Evolutionary conservation across 2,888 invertebrate genomes (phyloP).

Genomic region (Cheilosia urbana): DNA sequence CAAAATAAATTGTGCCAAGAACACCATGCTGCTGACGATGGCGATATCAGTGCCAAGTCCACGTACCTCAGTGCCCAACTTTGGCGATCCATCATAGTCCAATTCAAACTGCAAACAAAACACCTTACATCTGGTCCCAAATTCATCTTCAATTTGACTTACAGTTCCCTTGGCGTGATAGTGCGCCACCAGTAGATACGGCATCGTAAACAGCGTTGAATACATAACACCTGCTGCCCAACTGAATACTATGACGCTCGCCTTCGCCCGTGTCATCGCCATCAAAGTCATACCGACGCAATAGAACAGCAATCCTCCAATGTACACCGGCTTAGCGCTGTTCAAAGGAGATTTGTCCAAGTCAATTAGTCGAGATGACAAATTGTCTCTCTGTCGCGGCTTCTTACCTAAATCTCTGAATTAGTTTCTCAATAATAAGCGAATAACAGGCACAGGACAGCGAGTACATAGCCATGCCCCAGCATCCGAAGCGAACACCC

Average conservation of each 20-base stretch:
- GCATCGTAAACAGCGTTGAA: conserved; percentile 98
- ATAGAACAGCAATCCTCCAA: conserved; percentile 94
- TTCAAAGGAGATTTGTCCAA: conserved; percentile 81
- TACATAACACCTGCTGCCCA: conserved; percentile 99
- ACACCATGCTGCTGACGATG: conserved; percentile 97
- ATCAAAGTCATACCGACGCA: conserved; percentile 94
- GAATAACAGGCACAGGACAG: conserved; percentile 98
- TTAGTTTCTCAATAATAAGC: conserved; percentile 92
- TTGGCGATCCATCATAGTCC: conserved; percentile 85
- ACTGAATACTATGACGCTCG: conserved; percentile 93
- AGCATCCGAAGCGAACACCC: conserved; percentile 97
- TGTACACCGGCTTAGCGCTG: conserved; percentile 94
- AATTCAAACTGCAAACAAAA: conserved; percentile 86
- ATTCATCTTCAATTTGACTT: conserved; percentile 80
- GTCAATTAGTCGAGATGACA: conserved; percentile 54
- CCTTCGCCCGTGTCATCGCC: conserved; percentile 90
- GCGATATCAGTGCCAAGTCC: conserved; percentile 98
- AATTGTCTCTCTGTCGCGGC: conserved; percentile 38
- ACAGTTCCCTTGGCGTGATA: conserved; percentile 97
- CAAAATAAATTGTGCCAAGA: conserved; percentile 96
- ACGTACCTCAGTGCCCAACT: conserved; percentile 87
- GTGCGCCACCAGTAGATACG: conserved; percentile 95
- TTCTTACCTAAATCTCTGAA: conserved; percentile 88
- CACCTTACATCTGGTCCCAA: neutral
- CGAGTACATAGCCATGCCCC: conserved; percentile 98